A percentile compares a stretch with the other conserved stretches of the same genome.
phyloP scores from a whole-genome alignment of 1,140 invertebrate genomes.

The Sesamia nonagrioides region DNA sequence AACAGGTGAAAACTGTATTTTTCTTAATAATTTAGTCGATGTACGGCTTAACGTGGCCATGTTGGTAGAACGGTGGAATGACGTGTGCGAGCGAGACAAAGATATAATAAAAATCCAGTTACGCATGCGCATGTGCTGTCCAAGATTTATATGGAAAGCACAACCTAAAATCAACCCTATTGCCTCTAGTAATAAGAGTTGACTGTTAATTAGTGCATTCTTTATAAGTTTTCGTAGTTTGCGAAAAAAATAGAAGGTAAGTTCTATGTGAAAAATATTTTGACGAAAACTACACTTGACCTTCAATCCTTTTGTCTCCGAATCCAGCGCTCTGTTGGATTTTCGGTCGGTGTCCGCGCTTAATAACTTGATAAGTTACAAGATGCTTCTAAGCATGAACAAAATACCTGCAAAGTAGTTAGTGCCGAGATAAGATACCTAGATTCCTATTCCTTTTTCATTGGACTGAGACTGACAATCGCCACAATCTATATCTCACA shows the following conservation, averaged over 20 bases:
- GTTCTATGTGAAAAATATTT: no score
- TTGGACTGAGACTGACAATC: no score
- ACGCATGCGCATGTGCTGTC: constrained; percentile 59
- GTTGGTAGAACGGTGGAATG: constrained; percentile 79
- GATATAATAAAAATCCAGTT: constrained; percentile 27
- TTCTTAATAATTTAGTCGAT: constrained; percentile 76
- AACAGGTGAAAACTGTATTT: constrained; percentile 72
- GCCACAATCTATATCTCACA: no score
- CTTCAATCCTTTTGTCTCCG: no score
- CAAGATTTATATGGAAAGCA: background rate
- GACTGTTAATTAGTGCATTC: background rate
- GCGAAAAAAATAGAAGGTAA: background rate
- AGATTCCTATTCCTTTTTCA: no score
- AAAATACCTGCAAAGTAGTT: no score
- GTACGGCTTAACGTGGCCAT: constrained; percentile 81
- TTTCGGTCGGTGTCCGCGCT: no score
- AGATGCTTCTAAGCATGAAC: no score
- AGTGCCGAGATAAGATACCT: no score
- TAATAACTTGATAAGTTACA: no score
- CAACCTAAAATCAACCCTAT: constrained; percentile 9
- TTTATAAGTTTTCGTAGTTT: background rate
- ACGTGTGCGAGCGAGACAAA: constrained; percentile 65
- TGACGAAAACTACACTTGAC: no score
- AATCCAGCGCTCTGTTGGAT: no score
- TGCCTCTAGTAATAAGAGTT: background rate